Percentiles rank a stretch among this genome's conserved stretches.
phyloP scores from a whole-genome alignment of 2,113 vertebrate species.

The Lagopus muta region DNA sequence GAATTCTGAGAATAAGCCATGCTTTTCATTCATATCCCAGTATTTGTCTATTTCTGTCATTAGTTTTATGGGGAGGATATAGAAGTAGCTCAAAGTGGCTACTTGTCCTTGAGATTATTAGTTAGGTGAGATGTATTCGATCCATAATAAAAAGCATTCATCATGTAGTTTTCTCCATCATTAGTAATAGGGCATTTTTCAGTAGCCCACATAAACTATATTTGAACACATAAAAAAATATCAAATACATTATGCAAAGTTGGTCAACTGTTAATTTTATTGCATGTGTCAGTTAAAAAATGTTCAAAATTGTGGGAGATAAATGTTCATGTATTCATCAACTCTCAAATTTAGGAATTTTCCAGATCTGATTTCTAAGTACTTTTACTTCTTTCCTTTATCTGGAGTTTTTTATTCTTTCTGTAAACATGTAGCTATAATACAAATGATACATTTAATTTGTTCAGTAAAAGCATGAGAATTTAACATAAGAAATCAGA shows the following conservation, averaged over 20 bases:
- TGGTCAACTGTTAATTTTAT: background rate
- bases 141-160: background rate
- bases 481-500: background rate
- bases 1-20: background rate
- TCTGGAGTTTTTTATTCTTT: background rate
- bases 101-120: background rate
- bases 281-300: background rate
- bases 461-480: background rate
- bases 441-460: background rate
- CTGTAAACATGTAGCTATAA: background rate
- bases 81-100: background rate
- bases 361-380: background rate
- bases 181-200: background rate
- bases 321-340: background rate
- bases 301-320: background rate
- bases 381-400: background rate
- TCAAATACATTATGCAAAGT: background rate
- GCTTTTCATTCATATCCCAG: no score
- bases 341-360: background rate
- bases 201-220: background rate
- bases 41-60: background rate
- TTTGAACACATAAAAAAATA: background rate
- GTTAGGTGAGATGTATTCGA: background rate
- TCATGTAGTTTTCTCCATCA: background rate
- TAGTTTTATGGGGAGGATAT: background rate